Evolutionary conservation across 2,113 vertebrate genomes (phyloP).

Genomic region (Balaenoptera acutorostrata): DNA sequence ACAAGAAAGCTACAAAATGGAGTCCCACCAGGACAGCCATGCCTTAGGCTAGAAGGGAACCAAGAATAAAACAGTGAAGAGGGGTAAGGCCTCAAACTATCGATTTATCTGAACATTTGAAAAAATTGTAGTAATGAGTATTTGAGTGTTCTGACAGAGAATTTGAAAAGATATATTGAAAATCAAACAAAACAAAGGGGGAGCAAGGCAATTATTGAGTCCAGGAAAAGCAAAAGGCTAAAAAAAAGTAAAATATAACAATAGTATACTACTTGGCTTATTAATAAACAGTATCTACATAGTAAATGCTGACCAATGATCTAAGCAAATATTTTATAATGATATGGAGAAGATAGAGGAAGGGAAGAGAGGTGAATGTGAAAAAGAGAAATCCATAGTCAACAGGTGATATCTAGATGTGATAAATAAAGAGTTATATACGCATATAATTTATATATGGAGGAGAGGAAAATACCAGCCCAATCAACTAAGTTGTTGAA

Average conservation of each 20-base stretch:
- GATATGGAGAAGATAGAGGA: background rate
- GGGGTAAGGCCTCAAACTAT: background rate
- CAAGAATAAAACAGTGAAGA: background rate
- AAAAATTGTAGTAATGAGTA: background rate
- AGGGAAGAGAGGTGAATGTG: background rate
- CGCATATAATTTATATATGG: background rate
- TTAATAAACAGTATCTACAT: background rate
- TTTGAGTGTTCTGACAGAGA: background rate
- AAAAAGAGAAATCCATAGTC: background rate
- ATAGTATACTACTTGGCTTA: background rate
- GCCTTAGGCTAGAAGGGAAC: background rate
- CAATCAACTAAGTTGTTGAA: background rate
- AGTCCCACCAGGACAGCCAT: background rate
- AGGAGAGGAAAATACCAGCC: background rate
- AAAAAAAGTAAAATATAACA: background rate
- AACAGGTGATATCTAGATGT: background rate
- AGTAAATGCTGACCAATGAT: background rate
- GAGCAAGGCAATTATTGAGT: background rate
- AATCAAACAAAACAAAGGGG: background rate
- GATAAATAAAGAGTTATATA: background rate
- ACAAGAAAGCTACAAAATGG: background rate
- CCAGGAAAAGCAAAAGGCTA: background rate
- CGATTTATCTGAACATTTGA: background rate
- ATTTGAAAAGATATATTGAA: background rate
- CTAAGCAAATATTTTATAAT: background rate